Evolutionary conservation across 2,113 vertebrate genomes (phyloP), one percentile per base, ranked within the genome.

Genomic region (Ictidomys tridecemlineatus): DNA sequence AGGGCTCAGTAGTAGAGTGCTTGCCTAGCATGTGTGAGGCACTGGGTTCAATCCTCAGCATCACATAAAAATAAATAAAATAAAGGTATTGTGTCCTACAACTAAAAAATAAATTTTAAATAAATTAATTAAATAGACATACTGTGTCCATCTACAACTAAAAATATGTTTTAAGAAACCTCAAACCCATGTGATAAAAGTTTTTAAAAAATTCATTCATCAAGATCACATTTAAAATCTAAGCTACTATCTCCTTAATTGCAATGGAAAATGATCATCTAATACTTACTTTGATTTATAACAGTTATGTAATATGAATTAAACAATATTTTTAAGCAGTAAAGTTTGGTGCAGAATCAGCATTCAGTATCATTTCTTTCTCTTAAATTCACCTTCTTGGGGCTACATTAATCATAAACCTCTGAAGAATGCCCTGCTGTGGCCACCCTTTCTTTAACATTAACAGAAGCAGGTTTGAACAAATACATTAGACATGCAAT

Each of bases 401-500:
- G 56, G 76, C 8, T 28, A 72, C 77, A 73, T 95, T 93, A 85
- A 96, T 92, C 95, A 91, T 89, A 72, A 80, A 12, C 69, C 67
- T 85, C 80, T 83, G 83, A 95, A 93, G 93, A 56, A 80, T 48
- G 79, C 3, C 12, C 74, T 88, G 48, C 85, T 93, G 76, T 76
- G 45, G 48, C 39, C 94, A 34, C 17, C 95, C 63, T 89, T 97
- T 18, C 95, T 85, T 80, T 89, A 77, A 94, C 1, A 74, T 17
- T 26, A 72, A 8, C 34, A 86, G 70, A 45, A 95, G 91, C 34
- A 85, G 45, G 85, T 92, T 58, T 83, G 63, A 85, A 89, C 96
- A 97, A 97, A 85, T 95, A 97, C 95, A 86, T 69, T 96, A 97
- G 97, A 98, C 96, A 98, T 93, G 97, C 97, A 98, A 93, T 94